A percentile compares a stretch with the other conserved stretches of the same genome.
Evolutionary conservation across 2,113 vertebrate genomes (phyloP).

Genomic region (Anas platyrhynchos): DNA sequence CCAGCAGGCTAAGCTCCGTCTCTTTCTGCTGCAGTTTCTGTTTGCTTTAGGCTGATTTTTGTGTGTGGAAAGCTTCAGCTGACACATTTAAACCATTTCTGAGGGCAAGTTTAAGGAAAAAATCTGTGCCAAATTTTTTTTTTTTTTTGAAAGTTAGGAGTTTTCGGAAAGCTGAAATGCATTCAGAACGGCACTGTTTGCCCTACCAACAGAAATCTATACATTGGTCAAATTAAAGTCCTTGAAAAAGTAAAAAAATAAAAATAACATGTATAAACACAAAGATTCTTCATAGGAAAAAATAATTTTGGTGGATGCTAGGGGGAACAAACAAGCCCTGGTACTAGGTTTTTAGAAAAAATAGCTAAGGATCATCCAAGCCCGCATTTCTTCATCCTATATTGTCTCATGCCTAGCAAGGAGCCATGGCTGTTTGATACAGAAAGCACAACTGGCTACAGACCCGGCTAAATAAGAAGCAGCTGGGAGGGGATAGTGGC

Average conservation of each 20-base stretch:
- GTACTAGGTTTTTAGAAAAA: not conserved
- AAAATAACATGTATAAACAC: not conserved
- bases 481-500: not conserved
- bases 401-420: not conserved
- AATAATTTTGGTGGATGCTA: not conserved
- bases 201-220: not conserved
- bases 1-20: fast-evolving
- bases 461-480: not conserved
- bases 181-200: not conserved
- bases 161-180: not conserved
- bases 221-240: not conserved
- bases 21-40: not conserved
- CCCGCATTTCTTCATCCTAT: not conserved
- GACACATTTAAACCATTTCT: not conserved
- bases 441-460: not conserved
- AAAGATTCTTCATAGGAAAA: not conserved
- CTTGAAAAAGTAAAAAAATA: not conserved
- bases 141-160: not conserved
- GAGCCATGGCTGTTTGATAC: fast-evolving
- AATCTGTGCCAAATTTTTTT: not conserved
- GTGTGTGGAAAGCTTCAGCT: not conserved
- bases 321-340: not conserved
- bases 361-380: not conserved
- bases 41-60: slow-evolving; percentile 26
- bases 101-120: not conserved